Evolutionary conservation across 2,113 vertebrate genomes (phyloP), one percentile per base, ranked within the genome.

Genomic region (Oncorhynchus tshawytscha): DNA sequence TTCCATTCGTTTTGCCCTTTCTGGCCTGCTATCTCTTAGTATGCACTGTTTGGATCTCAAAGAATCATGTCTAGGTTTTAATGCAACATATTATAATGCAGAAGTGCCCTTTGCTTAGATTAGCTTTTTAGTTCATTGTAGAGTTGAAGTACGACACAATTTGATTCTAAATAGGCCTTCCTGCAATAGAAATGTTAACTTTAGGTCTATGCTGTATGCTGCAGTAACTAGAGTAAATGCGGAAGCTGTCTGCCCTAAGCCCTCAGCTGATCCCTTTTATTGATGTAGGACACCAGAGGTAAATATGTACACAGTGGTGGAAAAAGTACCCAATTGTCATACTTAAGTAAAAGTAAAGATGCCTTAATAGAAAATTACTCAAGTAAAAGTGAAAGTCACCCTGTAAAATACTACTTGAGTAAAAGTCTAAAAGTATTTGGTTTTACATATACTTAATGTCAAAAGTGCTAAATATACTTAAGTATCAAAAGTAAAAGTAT

Each of bases 191-290:
- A 16, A 57, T 57, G 5, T 20, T 57, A 6, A 45, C 9, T 45
- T 45, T 45, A 45, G 39, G 39, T 45, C 54, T 57, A 20, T 57
- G 18, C 54, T 57, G 3, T 57, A 57, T 20, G 13, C 54, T 57
- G 18, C 20, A 4, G 1, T 57, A 57, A 57, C 24, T 12, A 24
- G 7, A 27, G 16, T 25, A 29, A 48, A 22, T 22, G 4, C 45
- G 2, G 34, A 7, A 24, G 24, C 39, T 45, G n/a, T 24, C 25
- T 64, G n/a, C 62, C 62, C 9, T 20, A 57, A 57, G 73, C 64
- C 24, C 59, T 25, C 48, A 51, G 29, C 29, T 70, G 54, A 81
- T 64, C 73, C 51, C n/a, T 67, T 70, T 68, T 48, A 39, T 0
- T 18, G 45, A 39, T 65, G 68, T 24, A 59, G 24, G 65, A 75